These are phyloP conservation scores for Leptura quadrifasciata DNA, from an alignment of 2,888 invertebrate genomes.

Conservation along the genomic window DNA sequence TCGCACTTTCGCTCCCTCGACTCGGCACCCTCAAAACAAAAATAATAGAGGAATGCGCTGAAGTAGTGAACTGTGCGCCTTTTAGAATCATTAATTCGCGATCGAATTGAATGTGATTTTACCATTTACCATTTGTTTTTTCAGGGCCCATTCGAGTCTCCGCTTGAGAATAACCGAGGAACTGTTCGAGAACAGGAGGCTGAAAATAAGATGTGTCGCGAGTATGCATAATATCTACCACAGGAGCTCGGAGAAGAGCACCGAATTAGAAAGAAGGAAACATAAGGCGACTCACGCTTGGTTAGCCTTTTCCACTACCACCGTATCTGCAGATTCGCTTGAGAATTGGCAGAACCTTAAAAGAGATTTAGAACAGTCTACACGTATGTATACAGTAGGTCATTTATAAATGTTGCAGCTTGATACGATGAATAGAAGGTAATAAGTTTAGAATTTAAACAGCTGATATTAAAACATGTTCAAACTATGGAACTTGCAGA, in stretches of 20 bases:
- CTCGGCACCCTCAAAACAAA: background rate
- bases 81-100: constrained; percentile 4
- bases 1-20: constrained; percentile 21
- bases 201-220: constrained; percentile 80
- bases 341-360: constrained; percentile 49
- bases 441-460: background rate
- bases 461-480: too few relatives aligned
- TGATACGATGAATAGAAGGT: background rate
- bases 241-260: constrained; percentile 81
- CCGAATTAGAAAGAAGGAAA: constrained; percentile 75
- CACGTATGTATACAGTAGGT: constrained; percentile 44
- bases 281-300: constrained; percentile 47
- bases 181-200: constrained; percentile 66
- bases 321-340: constrained; percentile 39
- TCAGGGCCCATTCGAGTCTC: constrained; percentile 68
- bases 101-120: constrained; percentile 13
- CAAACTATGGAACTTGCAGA: too few relatives aligned
- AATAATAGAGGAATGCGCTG: background rate
- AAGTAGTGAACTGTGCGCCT: background rate
- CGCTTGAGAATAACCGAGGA: constrained; percentile 67
- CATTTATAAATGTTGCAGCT: background rate
- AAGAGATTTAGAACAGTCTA: constrained; percentile 43
- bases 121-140: constrained; percentile 51
- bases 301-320: constrained; percentile 42
- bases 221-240: constrained; percentile 81